Base-by-base conservation (phyloP, 2,888 invertebrate genomes). In the Leucoma salicis region DNA sequence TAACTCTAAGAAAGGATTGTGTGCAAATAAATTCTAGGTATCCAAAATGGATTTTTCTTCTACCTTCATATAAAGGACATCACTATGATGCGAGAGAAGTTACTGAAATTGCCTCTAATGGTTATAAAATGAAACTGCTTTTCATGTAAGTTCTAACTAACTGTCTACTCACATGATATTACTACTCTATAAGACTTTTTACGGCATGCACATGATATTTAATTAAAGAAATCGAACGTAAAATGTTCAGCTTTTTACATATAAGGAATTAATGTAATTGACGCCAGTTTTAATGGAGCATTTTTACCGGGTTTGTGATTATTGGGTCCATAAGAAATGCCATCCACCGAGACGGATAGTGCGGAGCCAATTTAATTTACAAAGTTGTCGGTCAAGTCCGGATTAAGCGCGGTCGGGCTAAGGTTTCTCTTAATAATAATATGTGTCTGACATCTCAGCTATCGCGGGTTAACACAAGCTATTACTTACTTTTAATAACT, bases 221-320 rank as follows among this genome's bases (percentile, higher is more conserved):
- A 80, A 80, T 80, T 79, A 81, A 77, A 73, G 69, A 72, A 74
- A 67, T 66, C 63, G 54, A 59, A 53, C 69, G 74, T 66, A 73
- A 68, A 74, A 75, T 74, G 74, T 74, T 75, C 74, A 78, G 71
- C 74, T 74, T 55, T 63, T 63, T 70, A 70, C 82, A 65, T 82
- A 83, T 78, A 84, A 64, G 82, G 83, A 70, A 76, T 78, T 77
- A 79, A 78, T 76, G 78, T 84, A 84, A 86, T 85, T 84, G 82
- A 84, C 81, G 78, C 82, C 73, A 72, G 79, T 81, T 83, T 82
- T 84, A 86, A 82, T 82, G 78, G 77, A 68, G 70, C 76, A 67
- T 81, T 83, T 83, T 82, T 82, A 81, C 78, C 63, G 74, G 63
- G 61, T 62, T 63, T 72, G 76, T 81, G 81, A 83, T 83, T 80